Base-by-base conservation (phyloP, 2,888 invertebrate species). In the Aspidapion aeneum region DNA sequence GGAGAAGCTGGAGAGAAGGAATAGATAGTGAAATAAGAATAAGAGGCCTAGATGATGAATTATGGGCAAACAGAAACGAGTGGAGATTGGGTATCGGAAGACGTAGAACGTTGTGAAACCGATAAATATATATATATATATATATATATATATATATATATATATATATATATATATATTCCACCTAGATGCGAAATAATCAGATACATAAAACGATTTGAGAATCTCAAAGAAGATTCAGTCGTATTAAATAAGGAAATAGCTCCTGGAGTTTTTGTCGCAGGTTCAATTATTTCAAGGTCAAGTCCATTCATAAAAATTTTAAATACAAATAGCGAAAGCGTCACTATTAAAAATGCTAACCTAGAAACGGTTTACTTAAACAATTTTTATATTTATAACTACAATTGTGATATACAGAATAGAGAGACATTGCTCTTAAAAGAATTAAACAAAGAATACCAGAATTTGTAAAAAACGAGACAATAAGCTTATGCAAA, bases 261-360 rank as follows among this genome's bases (percentile, higher is more conserved):
- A 35, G 35, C 35, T 35, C 12, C 35, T 35, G 61, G 55, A 49
- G 18, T 63, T 48, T 59, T 61, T 35, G 21, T 62, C 1, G 62
- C 58, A 18, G 22, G 62, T 56, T n/a, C 35, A 35, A 64, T 64
- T 21, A 55, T 57, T 5, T 62, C 63, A 19, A 56, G 21, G 19
- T 1, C 22, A n/a, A 57, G 20, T 21, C 63, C 63, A 19, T 17
- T 62, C 19, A 22, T 65, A n/a, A 61, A 49, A 65, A 61, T 66
- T 21, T 17, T 65, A 22, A 65, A 65, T 60, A 63, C 35, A 35
- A 35, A 35, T 35, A 35, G 35, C 35, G 35, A 35, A 35, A n/a
- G n/a, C n/a, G n/a, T n/a, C n/a, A n/a, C n/a, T n/a, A n/a, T n/a
- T n/a, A n/a, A n/a, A n/a, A n/a, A 35, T 12, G 35, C 12, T 35